phyloP scores from a whole-genome alignment of 1,140 invertebrate genomes.

The Melitaea cinxia region DNA sequence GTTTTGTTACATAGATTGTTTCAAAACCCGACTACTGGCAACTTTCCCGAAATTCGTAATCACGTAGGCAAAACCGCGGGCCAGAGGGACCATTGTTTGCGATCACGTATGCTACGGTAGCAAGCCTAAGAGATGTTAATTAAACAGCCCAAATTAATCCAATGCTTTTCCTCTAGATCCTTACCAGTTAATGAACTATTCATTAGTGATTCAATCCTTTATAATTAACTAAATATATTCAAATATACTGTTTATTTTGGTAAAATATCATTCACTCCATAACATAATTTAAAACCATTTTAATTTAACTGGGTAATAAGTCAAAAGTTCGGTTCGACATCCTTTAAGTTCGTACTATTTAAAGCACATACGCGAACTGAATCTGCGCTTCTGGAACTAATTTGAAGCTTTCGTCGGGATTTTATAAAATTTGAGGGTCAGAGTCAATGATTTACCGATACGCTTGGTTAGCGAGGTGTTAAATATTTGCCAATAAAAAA shows the following conservation, averaged over 20 bases:
- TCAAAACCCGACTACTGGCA: too few relatives aligned
- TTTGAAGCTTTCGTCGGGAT: conserved; percentile 7
- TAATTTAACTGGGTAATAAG: conserved; percentile 1
- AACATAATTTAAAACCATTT: conserved; percentile 10
- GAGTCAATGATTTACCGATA: conserved; percentile 13
- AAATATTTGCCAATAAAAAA: conserved; percentile 35
- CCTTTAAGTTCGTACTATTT: conserved; percentile 23
- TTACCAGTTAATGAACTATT: background rate
- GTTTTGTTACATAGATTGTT: too few relatives aligned
- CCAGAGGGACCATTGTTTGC: too few relatives aligned
- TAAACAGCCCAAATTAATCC: too few relatives aligned
- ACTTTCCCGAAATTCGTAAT: too few relatives aligned
- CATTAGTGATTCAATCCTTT: background rate
- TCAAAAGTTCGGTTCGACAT: conserved; percentile 15
- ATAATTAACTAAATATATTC: background rate
- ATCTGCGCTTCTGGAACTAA: conserved; percentile 5
- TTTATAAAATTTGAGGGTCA: conserved; percentile 5
- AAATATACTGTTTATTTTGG: background rate
- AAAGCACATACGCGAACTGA: conserved; percentile 14
- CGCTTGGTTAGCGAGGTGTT: conserved; percentile 21
- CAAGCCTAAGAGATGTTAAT: too few relatives aligned
- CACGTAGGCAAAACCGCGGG: too few relatives aligned
- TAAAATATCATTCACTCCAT: background rate
- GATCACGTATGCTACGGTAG: too few relatives aligned
- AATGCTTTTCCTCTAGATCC: too few relatives aligned